A percentile compares a stretch with the other conserved stretches of the same genome.
Evolutionary conservation across 1,140 invertebrate genomes (phyloP).

Genomic region (Condylostylus longicornis): DNA sequence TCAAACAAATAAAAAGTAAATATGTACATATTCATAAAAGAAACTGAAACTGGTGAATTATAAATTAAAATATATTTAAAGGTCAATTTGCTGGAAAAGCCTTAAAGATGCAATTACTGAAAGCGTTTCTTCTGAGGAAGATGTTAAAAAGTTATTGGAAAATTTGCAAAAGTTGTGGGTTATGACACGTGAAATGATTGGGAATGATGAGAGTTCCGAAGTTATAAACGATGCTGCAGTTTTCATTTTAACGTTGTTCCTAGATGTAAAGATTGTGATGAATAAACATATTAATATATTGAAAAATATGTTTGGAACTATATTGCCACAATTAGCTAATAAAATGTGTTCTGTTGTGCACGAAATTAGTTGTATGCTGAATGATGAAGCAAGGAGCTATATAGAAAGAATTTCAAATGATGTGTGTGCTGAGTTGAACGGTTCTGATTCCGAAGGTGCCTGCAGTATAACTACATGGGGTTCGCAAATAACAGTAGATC

Average conservation of each 20-base stretch:
- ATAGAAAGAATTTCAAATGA: slow-evolving; percentile 1
- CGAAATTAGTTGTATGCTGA: slow-evolving; percentile 4
- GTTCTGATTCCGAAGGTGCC: slow-evolving; percentile 1
- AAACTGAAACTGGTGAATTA: slow-evolving; percentile 21
- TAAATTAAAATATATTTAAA: neutral
- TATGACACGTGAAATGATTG: slow-evolving; percentile 22
- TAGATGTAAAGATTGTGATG: slow-evolving; percentile 41
- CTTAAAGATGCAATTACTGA: neutral
- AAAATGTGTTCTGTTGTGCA: slow-evolving; percentile 37
- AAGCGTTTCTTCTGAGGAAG: neutral
- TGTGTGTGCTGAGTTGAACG: no score
- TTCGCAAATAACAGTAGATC: slow-evolving; percentile 30
- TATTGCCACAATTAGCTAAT: slow-evolving; percentile 33
- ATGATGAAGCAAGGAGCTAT: neutral
- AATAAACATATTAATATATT: slow-evolving; percentile 37
- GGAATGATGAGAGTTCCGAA: slow-evolving; percentile 35
- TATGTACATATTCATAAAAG: slow-evolving; percentile 13
- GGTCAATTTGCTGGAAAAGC: neutral
- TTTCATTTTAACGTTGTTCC: slow-evolving; percentile 43
- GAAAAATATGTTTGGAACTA: slow-evolving; percentile 39
- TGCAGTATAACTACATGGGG: slow-evolving; percentile 33
- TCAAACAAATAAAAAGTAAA: neutral
- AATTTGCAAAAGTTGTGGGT: slow-evolving; percentile 10
- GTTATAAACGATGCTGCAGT: slow-evolving; percentile 46
- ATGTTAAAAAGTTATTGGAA: slow-evolving; percentile 4